phyloP scores from a whole-genome alignment of 2,888 invertebrate species.

The Noctua fimbriata region DNA sequence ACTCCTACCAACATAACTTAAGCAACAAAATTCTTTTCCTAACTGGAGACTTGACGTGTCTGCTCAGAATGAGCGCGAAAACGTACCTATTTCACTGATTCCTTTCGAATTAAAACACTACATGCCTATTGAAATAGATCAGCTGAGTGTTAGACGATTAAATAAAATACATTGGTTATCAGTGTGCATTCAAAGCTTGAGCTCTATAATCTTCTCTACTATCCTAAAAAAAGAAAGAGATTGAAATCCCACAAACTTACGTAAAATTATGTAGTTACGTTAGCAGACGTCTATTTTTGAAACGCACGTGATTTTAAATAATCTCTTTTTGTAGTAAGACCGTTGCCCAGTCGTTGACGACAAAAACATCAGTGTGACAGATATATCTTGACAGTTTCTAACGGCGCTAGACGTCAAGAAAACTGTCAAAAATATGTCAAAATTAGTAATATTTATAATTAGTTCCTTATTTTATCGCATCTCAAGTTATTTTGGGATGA shows the following conservation, averaged over 20 bases:
- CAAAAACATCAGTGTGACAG: neutral
- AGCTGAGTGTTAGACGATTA: neutral
- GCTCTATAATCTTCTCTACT: neutral
- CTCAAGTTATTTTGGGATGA: neutral
- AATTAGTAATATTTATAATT: neutral
- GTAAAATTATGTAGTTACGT: slow-evolving; percentile 32
- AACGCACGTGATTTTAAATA: slow-evolving; percentile 59
- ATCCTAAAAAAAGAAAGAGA: neutral
- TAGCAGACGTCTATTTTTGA: slow-evolving; percentile 38
- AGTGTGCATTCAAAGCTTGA: neutral
- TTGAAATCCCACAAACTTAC: slow-evolving; percentile 8
- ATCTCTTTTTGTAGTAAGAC: slow-evolving; percentile 12
- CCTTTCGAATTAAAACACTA: neutral
- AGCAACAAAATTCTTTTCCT: neutral
- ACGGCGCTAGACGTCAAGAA: neutral
- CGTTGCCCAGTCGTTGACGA: slow-evolving; percentile 4
- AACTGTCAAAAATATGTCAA: slow-evolving; percentile 7
- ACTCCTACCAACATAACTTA: no score
- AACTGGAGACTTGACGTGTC: neutral
- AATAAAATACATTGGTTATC: neutral
- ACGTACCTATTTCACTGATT: neutral
- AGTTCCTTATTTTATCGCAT: slow-evolving; percentile 2
- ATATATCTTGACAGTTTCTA: slow-evolving; percentile 5
- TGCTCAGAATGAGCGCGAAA: neutral
- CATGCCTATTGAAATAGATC: neutral